Evolutionary conservation across 2,113 vertebrate genomes (phyloP).

Genomic region (Limanda limanda): DNA sequence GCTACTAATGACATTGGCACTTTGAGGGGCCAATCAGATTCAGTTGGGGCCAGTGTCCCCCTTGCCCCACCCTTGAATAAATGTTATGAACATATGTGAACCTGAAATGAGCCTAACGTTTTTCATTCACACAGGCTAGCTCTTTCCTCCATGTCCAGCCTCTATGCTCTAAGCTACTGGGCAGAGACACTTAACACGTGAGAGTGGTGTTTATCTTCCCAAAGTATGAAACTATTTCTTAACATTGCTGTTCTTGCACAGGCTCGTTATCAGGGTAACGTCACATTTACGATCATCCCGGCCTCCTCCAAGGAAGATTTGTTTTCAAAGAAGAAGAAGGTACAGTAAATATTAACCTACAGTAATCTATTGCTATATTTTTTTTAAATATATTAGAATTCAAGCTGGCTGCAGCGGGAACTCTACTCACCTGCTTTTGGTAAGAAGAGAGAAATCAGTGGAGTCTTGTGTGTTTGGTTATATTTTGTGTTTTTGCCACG

Average conservation of each 20-base stretch:
- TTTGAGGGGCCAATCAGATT: no score
- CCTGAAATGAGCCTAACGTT: no score
- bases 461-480: slow-evolving; percentile 37
- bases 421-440: slow-evolving; percentile 46
- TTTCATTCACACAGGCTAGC: no score
- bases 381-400: background rate
- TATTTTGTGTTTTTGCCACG: slow-evolving; percentile 52
- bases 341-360: slow-evolving; percentile 64
- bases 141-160: no score
- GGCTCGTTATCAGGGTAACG: slow-evolving; percentile 89
- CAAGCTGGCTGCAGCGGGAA: background rate
- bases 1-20: no score
- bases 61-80: no score
- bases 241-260: slow-evolving; percentile 55
- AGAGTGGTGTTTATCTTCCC: background rate
- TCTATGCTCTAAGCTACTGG: no score
- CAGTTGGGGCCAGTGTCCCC: no score
- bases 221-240: background rate
- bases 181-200: no score
- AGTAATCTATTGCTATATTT: background rate
- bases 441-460: slow-evolving; percentile 47
- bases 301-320: slow-evolving; percentile 86
- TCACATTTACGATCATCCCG: slow-evolving; percentile 95
- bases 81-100: no score
- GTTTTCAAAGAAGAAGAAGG: slow-evolving; percentile 88